Percentiles rank a stretch among this genome's conserved stretches.
Conservation (phyloP, 2,113 vertebrate genomes). For the Lontra canadensis region DNA sequence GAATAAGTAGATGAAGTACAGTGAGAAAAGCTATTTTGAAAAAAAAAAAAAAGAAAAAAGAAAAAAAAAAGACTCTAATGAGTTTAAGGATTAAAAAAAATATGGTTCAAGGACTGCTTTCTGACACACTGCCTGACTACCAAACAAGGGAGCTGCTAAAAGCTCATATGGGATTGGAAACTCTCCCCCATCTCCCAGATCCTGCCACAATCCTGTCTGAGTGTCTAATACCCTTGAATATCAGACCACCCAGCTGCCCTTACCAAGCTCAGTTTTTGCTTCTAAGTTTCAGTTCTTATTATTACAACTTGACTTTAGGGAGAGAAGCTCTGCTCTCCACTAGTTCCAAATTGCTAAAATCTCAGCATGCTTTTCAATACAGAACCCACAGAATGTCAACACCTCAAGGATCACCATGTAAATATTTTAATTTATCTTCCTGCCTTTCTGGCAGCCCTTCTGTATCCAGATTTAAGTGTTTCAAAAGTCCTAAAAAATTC, state of each 20-base stretch:
- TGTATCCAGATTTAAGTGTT: not conserved
- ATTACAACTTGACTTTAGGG: not conserved
- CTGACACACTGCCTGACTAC: not conserved
- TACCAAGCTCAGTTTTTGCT: not conserved
- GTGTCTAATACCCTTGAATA: not conserved
- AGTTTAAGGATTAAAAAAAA: not conserved
- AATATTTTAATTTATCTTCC: slow-evolving; percentile 16
- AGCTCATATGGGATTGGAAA: not conserved
- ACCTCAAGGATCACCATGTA: not conserved
- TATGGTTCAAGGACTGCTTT: not conserved
- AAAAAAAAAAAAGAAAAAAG: not conserved
- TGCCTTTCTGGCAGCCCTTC: not conserved
- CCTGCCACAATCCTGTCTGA: not conserved
- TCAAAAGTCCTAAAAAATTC: not conserved
- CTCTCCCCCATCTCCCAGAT: not conserved
- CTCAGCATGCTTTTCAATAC: not conserved
- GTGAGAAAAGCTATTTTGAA: not conserved
- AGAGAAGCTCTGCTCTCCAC: not conserved
- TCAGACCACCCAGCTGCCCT: not conserved
- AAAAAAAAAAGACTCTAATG: not conserved
- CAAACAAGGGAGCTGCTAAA: not conserved
- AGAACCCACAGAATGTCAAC: slow-evolving; percentile 13
- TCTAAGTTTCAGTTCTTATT: not conserved
- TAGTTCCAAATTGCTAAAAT: not conserved
- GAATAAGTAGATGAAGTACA: not conserved